A percentile compares a stretch with the other conserved stretches of the same genome.
These are phyloP conservation scores for Elaphurus davidianus DNA, from an alignment of 2,113 vertebrate genomes.

Conservation along the genomic window DNA sequence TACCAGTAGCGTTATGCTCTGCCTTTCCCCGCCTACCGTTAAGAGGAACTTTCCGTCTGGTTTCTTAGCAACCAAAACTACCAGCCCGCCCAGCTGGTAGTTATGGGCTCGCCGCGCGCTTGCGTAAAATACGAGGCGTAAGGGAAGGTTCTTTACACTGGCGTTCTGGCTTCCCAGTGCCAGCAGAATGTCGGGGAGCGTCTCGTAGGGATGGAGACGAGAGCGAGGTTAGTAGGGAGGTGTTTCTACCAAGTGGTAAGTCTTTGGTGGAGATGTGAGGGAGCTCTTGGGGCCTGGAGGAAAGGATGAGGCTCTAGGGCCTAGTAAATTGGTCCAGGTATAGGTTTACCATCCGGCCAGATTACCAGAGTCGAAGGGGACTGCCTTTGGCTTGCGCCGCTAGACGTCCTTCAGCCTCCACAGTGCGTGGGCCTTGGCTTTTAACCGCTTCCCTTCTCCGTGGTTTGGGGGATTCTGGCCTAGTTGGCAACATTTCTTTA, in stretches of 20 bases:
- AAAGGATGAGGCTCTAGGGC: neutral
- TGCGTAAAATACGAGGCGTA: neutral
- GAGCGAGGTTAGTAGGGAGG: neutral
- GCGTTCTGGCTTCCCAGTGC: fast-evolving
- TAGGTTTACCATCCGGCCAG: neutral
- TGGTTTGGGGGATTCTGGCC: neutral
- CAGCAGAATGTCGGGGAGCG: fast-evolving
- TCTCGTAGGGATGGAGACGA: neutral
- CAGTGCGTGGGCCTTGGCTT: neutral
- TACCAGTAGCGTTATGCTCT: neutral
- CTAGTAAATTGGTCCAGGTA: neutral
- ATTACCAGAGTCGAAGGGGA: neutral
- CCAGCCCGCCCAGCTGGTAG: fast-evolving
- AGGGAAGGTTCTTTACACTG: fast-evolving
- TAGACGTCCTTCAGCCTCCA: neutral
- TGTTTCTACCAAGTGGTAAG: neutral
- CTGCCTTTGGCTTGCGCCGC: neutral
- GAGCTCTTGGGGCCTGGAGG: neutral
- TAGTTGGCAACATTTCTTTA: neutral
- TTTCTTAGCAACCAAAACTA: neutral
- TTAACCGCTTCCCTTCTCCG: neutral
- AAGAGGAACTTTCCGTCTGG: neutral
- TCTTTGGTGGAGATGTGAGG: neutral
- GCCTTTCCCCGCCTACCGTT: neutral
- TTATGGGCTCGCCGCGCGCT: neutral